Evolutionary conservation across 1,140 invertebrate species (phyloP).

Genomic region (Pygmarrhopalites habei): DNA sequence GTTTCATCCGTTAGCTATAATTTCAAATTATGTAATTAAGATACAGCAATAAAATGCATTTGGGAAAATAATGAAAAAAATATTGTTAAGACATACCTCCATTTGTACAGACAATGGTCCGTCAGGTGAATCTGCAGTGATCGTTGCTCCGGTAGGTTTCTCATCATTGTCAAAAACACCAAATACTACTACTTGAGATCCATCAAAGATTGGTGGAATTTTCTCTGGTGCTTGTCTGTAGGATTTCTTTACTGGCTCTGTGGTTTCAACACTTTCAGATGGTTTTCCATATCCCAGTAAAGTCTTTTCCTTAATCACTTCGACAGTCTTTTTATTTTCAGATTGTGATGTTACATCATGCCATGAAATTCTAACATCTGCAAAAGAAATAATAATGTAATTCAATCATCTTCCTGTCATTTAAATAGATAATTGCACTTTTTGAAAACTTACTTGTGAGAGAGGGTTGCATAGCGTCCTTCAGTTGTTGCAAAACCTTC

Average conservation of each 20-base stretch:
- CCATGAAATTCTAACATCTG: constrained; percentile 5
- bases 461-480: constrained; percentile 43
- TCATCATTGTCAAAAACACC: constrained; percentile 8
- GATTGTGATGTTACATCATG: background rate
- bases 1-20: constrained; percentile 13
- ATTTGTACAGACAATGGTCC: constrained; percentile 25
- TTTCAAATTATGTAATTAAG: no score
- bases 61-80: constrained; percentile 38
- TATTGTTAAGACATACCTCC: constrained; percentile 15
- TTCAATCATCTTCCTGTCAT: background rate
- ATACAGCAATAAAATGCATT: background rate
- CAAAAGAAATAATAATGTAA: background rate
- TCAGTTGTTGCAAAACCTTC: constrained; percentile 43
- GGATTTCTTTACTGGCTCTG: background rate
- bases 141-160: constrained; percentile 18
- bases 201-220: constrained; percentile 37
- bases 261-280: no score
- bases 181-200: constrained; percentile 33
- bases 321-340: background rate
- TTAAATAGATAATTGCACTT: background rate
- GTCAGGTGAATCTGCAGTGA: constrained; percentile 35
- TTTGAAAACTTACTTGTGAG: constrained; percentile 38
- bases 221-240: constrained; percentile 13
- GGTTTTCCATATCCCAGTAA: constrained; percentile 33
- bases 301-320: constrained; percentile 29